Percentiles rank a stretch among this genome's conserved stretches.
These are phyloP conservation scores for Malthinus seriepunctatus DNA, from an alignment of 2,888 invertebrate genomes.

Conservation along the genomic window DNA sequence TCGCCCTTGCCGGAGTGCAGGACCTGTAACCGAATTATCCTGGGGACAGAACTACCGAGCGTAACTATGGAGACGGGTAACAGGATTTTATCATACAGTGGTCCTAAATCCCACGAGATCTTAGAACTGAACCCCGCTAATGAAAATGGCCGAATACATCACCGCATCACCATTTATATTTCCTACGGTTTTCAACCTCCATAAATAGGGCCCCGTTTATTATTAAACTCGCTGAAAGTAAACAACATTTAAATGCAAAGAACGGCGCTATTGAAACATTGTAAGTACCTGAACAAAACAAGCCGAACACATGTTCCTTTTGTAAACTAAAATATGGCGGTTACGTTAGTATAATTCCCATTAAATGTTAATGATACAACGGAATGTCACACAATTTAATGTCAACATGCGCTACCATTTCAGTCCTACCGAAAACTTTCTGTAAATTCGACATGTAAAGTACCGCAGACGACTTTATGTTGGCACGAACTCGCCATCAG, in stretches of 20 bases:
- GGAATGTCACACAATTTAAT: conserved; percentile 54
- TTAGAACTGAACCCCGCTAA: conserved; percentile 26
- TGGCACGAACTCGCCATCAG: conserved; percentile 38
- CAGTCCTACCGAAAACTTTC: conserved; percentile 46
- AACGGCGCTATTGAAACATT: conserved; percentile 34
- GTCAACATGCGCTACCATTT: conserved; percentile 49
- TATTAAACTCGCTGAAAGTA: conserved; percentile 28
- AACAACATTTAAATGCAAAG: conserved; percentile 29
- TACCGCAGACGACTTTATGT: conserved; percentile 44
- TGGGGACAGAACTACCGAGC: conserved; percentile 36
- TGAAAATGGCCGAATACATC: conserved; percentile 32
- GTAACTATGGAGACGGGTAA: conserved; percentile 45
- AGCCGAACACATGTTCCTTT: conserved; percentile 53
- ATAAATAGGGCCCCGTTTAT: conserved; percentile 25
- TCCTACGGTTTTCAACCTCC: conserved; percentile 25
- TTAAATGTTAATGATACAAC: conserved; percentile 55
- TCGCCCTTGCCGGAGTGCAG: conserved; percentile 34
- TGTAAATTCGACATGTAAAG: conserved; percentile 50
- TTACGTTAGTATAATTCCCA: conserved; percentile 50
- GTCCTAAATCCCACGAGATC: conserved; percentile 28
- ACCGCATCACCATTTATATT: conserved; percentile 20
- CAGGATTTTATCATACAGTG: conserved; percentile 44
- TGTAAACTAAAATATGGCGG: conserved; percentile 49
- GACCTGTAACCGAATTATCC: conserved; percentile 46
- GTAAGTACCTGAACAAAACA: conserved; percentile 42